Percentiles rank a stretch among this genome's conserved stretches.
Conservation (phyloP, 2,113 vertebrate species). For the Mesoclemmys tuberculata region DNA sequence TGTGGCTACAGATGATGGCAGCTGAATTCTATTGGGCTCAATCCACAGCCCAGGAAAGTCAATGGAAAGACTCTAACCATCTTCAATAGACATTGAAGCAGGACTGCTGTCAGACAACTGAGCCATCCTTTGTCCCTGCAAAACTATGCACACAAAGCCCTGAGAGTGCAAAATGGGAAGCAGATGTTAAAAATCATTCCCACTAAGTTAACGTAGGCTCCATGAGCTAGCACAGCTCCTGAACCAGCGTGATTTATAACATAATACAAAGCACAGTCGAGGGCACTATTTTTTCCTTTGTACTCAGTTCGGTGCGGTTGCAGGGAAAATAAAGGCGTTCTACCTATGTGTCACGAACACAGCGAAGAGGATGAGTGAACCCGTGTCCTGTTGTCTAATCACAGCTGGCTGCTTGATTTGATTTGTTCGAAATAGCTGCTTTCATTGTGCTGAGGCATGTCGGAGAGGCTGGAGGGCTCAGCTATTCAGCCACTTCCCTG, state of each 20-base stretch:
- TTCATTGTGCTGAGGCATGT: not conserved
- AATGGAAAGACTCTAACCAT: not conserved
- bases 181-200: not conserved
- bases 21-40: not conserved
- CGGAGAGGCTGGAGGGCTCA: not conserved
- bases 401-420: not conserved
- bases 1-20: not conserved
- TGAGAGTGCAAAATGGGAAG: not conserved
- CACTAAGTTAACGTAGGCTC: not conserved
- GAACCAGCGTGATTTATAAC: not conserved
- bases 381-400: not conserved
- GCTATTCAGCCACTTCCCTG: rapidly evolving
- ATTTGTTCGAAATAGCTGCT: not conserved
- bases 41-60: not conserved
- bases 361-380: rapidly evolving
- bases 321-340: not conserved
- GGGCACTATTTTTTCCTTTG: not conserved
- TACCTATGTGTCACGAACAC: not conserved
- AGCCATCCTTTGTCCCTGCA: not conserved
- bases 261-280: not conserved
- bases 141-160: rapidly evolving
- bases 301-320: not conserved
- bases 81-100: rapidly evolving
- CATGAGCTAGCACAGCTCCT: not conserved
- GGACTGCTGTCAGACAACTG: rapidly evolving